phyloP scores from a whole-genome alignment of 2,113 vertebrate species.

The Dromaius novaehollandiae region DNA sequence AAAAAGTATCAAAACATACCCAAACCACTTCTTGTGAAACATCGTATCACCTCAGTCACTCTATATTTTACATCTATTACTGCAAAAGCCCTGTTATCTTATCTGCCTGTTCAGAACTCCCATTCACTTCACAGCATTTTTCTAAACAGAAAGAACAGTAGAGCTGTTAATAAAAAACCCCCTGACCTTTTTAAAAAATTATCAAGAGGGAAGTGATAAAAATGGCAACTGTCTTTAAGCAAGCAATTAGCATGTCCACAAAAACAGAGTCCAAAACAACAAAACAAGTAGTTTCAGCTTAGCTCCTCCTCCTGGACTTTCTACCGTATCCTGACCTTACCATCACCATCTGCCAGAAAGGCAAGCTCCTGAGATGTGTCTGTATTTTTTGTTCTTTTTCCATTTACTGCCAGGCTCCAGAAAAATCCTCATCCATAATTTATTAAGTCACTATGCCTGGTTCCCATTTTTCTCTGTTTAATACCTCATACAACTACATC shows the following conservation, averaged over 20 bases:
- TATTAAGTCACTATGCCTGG: not conserved
- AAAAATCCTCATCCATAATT: not conserved
- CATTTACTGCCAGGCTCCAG: not conserved
- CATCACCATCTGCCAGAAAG: not conserved
- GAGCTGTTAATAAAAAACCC: not conserved
- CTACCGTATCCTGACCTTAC: not conserved
- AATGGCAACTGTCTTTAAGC: slow-evolving; percentile 8
- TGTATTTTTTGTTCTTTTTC: not conserved
- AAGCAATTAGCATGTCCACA: not conserved
- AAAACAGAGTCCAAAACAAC: not conserved
- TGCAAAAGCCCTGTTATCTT: not conserved
- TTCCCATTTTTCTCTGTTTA: not conserved
- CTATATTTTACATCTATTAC: not conserved
- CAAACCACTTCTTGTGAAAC: not conserved
- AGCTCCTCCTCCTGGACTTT: not conserved
- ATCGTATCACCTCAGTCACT: not conserved
- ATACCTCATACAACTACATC: not conserved
- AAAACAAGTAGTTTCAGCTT: not conserved
- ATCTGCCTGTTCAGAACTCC: not conserved
- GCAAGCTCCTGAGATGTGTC: not conserved
- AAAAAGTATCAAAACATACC: not conserved
- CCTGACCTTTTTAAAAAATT: not conserved
- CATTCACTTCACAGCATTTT: not conserved
- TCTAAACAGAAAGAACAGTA: not conserved
- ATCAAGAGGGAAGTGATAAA: not conserved